Evolutionary conservation across 2,113 vertebrate species (phyloP).

Genomic region (Euleptes europaea): DNA sequence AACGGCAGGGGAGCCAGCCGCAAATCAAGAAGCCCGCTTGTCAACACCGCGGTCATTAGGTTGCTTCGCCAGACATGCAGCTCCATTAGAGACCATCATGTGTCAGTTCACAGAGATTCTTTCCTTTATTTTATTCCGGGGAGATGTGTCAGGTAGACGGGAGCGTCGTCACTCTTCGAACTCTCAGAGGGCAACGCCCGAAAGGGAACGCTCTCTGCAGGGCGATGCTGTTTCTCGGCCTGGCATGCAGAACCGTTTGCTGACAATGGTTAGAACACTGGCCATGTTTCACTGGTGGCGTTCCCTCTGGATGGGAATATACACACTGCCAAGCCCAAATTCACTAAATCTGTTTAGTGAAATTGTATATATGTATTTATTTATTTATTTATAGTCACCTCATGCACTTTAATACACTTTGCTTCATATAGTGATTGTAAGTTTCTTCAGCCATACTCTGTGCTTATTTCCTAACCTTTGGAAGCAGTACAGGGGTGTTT

Average conservation of each 20-base stretch:
- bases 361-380: too few relatives aligned
- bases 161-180: neutral
- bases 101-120: neutral
- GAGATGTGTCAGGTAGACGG: neutral
- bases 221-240: neutral
- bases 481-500: too few relatives aligned
- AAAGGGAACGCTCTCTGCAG: neutral
- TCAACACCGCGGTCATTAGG: neutral
- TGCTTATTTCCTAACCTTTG: too few relatives aligned
- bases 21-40: neutral
- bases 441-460: too few relatives aligned
- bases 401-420: too few relatives aligned
- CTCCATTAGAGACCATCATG: constrained; percentile 23
- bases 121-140: neutral
- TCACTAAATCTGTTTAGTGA: too few relatives aligned
- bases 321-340: too few relatives aligned
- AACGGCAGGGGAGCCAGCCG: neutral
- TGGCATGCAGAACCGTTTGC: neutral
- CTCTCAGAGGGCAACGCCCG: neutral
- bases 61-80: neutral
- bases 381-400: too few relatives aligned
- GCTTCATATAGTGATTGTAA: too few relatives aligned
- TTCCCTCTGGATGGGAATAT: too few relatives aligned
- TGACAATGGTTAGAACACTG: neutral
- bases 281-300: too few relatives aligned